These are phyloP conservation scores for Hoplodrina ambigua DNA, from an alignment of 2,888 invertebrate genomes.

Conservation along the genomic window DNA sequence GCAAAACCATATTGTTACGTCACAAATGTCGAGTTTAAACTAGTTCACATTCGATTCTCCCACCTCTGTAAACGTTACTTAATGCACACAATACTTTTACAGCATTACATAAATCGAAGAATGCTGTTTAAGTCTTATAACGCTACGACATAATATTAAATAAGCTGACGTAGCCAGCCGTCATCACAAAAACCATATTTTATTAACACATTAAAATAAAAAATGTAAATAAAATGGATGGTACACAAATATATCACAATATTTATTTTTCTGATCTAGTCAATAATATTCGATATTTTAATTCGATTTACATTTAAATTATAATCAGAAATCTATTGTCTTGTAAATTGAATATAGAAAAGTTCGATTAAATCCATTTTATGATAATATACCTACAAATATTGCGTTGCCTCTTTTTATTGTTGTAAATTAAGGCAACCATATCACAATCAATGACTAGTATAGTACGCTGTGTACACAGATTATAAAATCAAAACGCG, in stretches of 20 bases:
- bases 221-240: slow-evolving; percentile 64
- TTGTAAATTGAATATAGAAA: slow-evolving; percentile 50
- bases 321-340: slow-evolving; percentile 54
- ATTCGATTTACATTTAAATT: slow-evolving; percentile 56
- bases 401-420: slow-evolving; percentile 69
- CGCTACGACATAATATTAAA: slow-evolving; percentile 25
- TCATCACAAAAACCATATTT: slow-evolving; percentile 53
- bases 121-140: slow-evolving; percentile 25
- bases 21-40: slow-evolving; percentile 36
- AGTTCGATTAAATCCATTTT: slow-evolving; percentile 50
- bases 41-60: slow-evolving; percentile 36
- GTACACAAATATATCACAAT: slow-evolving; percentile 64
- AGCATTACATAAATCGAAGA: slow-evolving; percentile 28
- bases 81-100: slow-evolving; percentile 20
- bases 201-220: slow-evolving; percentile 46
- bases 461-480: slow-evolving; percentile 38
- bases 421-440: slow-evolving; percentile 69
- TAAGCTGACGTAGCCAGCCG: slow-evolving; percentile 16
- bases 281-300: slow-evolving; percentile 69
- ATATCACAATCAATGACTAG: slow-evolving; percentile 42
- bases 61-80: slow-evolving; percentile 40
- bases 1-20: slow-evolving; percentile 34
- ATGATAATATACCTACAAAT: slow-evolving; percentile 30
- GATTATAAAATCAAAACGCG: slow-evolving; percentile 54
- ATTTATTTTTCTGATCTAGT: slow-evolving; percentile 75